Evolutionary conservation across 2,113 vertebrate species (phyloP).

Genomic region (Corvus moneduloides): DNA sequence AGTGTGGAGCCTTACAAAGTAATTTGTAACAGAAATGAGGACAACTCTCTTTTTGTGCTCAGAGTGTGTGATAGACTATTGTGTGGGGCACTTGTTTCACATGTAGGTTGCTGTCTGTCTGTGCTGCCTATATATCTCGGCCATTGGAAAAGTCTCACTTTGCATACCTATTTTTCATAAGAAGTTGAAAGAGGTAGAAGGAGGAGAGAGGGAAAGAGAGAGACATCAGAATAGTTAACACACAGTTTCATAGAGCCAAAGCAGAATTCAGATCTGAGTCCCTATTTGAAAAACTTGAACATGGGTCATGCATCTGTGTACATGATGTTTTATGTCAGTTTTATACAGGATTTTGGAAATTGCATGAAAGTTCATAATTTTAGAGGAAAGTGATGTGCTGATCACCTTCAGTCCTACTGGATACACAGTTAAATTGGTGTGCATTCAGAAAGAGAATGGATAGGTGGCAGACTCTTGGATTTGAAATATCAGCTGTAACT

Average conservation of each 20-base stretch:
- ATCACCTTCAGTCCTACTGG: background rate
- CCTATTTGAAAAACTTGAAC: background rate
- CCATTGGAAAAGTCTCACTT: background rate
- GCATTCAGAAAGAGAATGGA: background rate
- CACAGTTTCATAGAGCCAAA: background rate
- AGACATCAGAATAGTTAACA: background rate
- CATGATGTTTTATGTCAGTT: background rate
- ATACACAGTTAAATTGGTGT: background rate
- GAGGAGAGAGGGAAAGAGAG: background rate
- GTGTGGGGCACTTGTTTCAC: background rate
- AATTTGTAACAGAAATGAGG: background rate
- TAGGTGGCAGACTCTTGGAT: background rate
- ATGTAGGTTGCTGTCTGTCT: background rate
- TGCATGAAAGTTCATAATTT: accelerated
- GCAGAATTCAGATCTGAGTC: background rate
- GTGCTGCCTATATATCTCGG: background rate
- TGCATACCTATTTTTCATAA: background rate
- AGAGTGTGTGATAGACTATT: background rate
- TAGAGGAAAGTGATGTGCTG: background rate
- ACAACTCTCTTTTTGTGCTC: background rate
- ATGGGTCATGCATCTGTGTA: background rate
- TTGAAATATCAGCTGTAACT: background rate
- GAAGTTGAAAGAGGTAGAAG: background rate
- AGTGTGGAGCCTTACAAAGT: background rate
- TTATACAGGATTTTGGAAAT: background rate